Evolutionary conservation across 2,113 vertebrate species (phyloP), one percentile per base, ranked within the genome.

Genomic region (Circaetus cinerascens): DNA sequence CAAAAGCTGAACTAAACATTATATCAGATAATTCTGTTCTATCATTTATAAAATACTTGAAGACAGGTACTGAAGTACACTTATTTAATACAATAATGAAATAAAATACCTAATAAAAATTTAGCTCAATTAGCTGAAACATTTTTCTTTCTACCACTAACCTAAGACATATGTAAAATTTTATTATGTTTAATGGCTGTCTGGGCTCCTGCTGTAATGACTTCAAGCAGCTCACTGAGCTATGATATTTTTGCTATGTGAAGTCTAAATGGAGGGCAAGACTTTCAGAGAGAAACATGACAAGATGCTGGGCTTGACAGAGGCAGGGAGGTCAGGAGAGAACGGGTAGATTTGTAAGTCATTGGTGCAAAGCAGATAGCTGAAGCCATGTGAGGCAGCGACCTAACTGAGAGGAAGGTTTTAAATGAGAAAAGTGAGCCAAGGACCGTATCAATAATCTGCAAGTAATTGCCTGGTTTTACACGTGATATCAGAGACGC

Each of bases 291-390:
- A 94, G 81, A 90, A 87, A 94, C 27, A 6, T 0, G 13, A 94
- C 93, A 95, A 94, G 92, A 67, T 90, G 71, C 82, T 88, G 92
- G 82, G 77, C 85, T 83, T 80, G 78, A 93, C 12, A 2, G 67
- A 95, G 75, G 46, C 78, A 83, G 71, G 26, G 55, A 96, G 92
- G 90, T 94, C 93, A 93, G 78, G 50, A 92, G 16, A 86, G 88
- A 96, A 93, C 74, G 93, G 78, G 92, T 86, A 94, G 90, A 95
- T 95, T 95, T 97, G 95, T 97, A 97, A 97, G 75, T 93, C 92
- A 77, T 67, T 88, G 95, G 94, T 95, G 92, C 95, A 96, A 94
- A 96, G 88, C 87, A 80, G 88, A 94, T 69, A 94, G 71, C 72
- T 94, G 86, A 93, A 96, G 92, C 72, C 82, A 90, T 45, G 79